Evolutionary conservation across 1,140 invertebrate genomes (phyloP), one percentile per base, ranked within the genome.

Genomic region (Chironomus striatipennis): DNA sequence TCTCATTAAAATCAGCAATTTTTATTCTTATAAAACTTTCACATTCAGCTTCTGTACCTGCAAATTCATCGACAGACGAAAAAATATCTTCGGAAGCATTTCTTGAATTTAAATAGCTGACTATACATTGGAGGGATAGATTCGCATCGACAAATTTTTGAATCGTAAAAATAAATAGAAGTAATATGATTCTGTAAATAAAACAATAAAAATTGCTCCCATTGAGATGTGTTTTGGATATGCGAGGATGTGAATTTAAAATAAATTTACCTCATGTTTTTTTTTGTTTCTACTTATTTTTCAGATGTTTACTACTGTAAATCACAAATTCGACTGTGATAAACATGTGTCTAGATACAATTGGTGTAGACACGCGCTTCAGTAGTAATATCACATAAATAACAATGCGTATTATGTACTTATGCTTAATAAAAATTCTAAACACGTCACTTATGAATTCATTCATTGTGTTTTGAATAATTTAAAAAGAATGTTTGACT

Each of bases 11-110:
- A 18, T 70, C 65, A 18, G n/a, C 65, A 21, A 70, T 18, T 12
- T 70, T 70, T 21, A 70, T 70, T 70, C 65, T 70, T 70, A 70
- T 70, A 70, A 70, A 70, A 70, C 65, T 70, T 18, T 70, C 65
- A 21, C 65, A 70, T 70, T 70, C 65, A 70, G n/a, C 65, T 18
- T 70, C 65, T 8, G 65, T 70, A 18, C 65, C 65, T 70, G 65
- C 8, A 70, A 70, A 70, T 15, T 21, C 20, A 21, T 70, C 65
- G 5, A 70, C 65, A 2, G 65, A 70, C 9, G 17, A 18, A 7
- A 70, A 21, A 20, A 70, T 21, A 18, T 70, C 17, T 70, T 70
- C 65, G 17, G n/a, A 20, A n/a, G 20, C 20, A 21, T 70, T 21
- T 10, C 18, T 15, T 70, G 65, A 18, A 10, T 70, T 70, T 18